A percentile compares a stretch with the other conserved stretches of the same genome.
phyloP scores from a whole-genome alignment of 1,140 invertebrate genomes.

The Rhopalosiphum maidis region DNA sequence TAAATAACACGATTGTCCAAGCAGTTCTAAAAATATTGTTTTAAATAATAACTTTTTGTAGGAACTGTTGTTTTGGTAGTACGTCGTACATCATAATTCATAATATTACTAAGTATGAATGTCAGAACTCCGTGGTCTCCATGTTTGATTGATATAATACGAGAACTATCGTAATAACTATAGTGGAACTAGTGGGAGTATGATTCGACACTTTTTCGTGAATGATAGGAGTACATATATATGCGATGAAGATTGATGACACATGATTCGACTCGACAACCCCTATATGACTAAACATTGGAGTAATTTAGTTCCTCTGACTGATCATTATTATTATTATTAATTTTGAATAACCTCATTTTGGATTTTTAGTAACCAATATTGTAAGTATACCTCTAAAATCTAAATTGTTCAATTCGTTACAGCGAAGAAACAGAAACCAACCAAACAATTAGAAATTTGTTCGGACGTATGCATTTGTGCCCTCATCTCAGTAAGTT shows the following conservation, averaged over 20 bases:
- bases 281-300: not conserved
- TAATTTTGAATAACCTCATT: not conserved
- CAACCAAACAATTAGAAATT: not conserved
- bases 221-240: not conserved
- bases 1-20: not conserved
- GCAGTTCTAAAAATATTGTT: not conserved
- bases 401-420: no score
- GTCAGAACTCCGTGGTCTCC: not conserved
- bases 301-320: not conserved
- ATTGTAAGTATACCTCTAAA: no score
- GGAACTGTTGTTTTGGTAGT: not conserved
- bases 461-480: not conserved
- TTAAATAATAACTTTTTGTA: not conserved
- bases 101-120: not conserved
- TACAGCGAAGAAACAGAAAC: not conserved
- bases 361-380: not conserved
- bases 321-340: not conserved
- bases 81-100: not conserved
- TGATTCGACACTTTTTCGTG: slow-evolving; percentile 31
- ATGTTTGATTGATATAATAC: not conserved
- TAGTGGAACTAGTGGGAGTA: not conserved
- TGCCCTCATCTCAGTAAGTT: not conserved
- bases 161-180: not conserved
- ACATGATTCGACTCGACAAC: not conserved
- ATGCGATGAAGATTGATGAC: not conserved